phyloP scores from a whole-genome alignment of 2,113 vertebrate genomes.

The Mandrillus leucophaeus region DNA sequence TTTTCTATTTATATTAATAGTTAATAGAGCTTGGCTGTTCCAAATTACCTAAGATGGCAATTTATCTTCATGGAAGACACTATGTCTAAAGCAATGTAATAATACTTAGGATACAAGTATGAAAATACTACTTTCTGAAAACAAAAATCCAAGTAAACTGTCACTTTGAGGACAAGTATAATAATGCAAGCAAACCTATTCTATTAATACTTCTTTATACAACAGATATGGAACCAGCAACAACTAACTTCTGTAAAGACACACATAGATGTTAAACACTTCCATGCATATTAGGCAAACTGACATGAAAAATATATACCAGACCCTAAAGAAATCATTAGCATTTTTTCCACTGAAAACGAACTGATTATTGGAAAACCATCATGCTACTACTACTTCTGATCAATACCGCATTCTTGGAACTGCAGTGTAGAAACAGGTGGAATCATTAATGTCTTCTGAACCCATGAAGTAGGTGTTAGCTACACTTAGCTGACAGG shows the following conservation, averaged over 20 bases:
- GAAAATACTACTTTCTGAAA: neutral
- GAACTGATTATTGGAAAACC: neutral
- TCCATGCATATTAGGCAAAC: neutral
- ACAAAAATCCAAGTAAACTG: neutral
- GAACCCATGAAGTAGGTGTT: neutral
- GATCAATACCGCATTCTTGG: too few relatives aligned
- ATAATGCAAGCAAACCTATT: neutral
- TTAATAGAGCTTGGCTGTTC: neutral
- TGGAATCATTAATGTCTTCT: fast-evolving
- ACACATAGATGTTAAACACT: too few relatives aligned
- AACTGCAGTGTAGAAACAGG: neutral
- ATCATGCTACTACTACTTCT: too few relatives aligned
- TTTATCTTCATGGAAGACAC: neutral
- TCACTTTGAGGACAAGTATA: neutral
- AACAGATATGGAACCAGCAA: neutral
- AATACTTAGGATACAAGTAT: neutral
- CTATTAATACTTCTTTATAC: neutral
- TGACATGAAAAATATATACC: neutral
- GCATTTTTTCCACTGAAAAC: neutral
- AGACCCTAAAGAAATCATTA: neutral
- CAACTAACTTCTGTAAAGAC: neutral
- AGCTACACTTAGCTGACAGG: neutral
- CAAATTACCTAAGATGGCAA: neutral
- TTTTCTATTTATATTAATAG: neutral
- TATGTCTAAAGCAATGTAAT: neutral